Conservation (phyloP, 2,113 vertebrate species). For the Paradoxurus hermaphroditus region DNA sequence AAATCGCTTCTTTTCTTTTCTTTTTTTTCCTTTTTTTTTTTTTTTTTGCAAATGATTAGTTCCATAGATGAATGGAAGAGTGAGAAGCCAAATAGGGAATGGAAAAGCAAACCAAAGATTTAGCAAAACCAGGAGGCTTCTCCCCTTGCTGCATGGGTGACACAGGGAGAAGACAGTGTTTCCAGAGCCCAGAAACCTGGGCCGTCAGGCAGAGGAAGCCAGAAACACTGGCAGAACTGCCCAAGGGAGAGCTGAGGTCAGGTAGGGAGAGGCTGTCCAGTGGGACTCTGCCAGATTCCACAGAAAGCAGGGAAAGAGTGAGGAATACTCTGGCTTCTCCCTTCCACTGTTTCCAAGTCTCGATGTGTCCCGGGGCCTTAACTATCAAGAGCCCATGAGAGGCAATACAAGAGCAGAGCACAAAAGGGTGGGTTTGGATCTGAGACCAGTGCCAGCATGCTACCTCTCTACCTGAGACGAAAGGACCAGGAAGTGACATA, state of each 20-base stretch:
- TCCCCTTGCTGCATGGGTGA: background rate
- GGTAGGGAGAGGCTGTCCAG: conserved; percentile 42
- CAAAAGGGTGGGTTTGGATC: too few species aligned
- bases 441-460: background rate
- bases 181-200: background rate
- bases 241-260: background rate
- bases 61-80: background rate
- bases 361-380: background rate
- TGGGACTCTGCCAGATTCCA: conserved; percentile 4
- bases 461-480: background rate
- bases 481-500: background rate
- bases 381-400: background rate
- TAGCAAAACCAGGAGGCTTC: background rate
- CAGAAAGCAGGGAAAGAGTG: conserved; percentile 13
- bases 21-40: background rate
- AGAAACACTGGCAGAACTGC: background rate
- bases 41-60: background rate
- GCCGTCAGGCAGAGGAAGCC: background rate
- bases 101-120: background rate
- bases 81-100: background rate
- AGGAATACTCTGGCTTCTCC: conserved; percentile 6
- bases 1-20: too few species aligned
- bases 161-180: background rate
- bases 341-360: background rate
- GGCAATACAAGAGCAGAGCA: background rate